Conservation (phyloP, 2,113 vertebrate species). For the Corythaixoides concolor region DNA sequence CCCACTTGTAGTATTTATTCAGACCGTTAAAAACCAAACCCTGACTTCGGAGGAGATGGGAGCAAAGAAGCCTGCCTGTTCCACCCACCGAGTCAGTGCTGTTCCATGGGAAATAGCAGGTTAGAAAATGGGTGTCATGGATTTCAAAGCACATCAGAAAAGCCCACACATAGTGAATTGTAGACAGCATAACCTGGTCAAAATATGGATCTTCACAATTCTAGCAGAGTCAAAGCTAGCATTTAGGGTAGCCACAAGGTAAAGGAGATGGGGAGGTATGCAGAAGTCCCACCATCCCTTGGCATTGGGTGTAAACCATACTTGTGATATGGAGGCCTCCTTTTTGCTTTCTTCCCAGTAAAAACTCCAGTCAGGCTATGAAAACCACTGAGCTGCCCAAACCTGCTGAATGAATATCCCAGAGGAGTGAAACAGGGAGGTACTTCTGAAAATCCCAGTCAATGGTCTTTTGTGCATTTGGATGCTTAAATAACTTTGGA, state of each 20-base stretch:
- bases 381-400: conserved; percentile 2
- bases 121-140: background rate
- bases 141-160: background rate
- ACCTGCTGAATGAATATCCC: background rate
- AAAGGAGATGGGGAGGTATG: background rate
- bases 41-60: background rate
- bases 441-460: background rate
- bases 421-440: background rate
- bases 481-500: conserved; percentile 1
- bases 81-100: background rate
- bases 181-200: background rate
- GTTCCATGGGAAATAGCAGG: background rate
- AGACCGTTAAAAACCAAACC: background rate
- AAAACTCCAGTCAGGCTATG: background rate
- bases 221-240: background rate
- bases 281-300: background rate
- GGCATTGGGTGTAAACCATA: background rate
- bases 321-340: background rate
- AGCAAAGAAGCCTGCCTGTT: background rate
- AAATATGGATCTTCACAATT: background rate
- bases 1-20: background rate
- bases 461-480: conserved; percentile 43
- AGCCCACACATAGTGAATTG: background rate
- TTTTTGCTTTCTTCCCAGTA: background rate
- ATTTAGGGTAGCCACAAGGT: background rate